These are phyloP conservation scores for human DNA, from an alignment of 2,113 vertebrate genomes.

Conservation along the genomic window DNA sequence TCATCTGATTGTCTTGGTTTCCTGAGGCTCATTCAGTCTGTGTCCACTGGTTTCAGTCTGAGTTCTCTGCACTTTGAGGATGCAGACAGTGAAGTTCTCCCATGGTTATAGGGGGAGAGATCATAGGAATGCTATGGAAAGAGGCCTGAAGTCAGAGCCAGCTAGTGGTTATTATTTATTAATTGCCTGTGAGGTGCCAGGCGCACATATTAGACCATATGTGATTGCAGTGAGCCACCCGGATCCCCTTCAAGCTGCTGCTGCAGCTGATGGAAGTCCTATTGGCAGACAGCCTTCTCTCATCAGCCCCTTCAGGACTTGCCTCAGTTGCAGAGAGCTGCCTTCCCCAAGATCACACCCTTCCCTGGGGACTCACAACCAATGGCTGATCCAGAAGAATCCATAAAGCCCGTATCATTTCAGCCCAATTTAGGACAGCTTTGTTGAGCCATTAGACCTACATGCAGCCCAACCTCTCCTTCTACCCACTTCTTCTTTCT, in stretches of 20 bases:
- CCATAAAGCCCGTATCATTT: background rate
- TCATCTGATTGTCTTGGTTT: background rate
- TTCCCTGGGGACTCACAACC: background rate
- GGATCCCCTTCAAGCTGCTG: background rate
- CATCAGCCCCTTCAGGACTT: background rate
- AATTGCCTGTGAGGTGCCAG: background rate
- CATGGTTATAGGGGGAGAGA: background rate
- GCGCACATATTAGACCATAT: background rate
- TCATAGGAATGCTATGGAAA: background rate
- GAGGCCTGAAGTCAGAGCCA: background rate
- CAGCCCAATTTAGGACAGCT: background rate
- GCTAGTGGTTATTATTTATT: background rate
- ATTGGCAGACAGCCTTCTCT: background rate
- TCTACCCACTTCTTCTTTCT: background rate
- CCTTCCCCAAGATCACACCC: background rate
- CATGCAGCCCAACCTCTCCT: background rate
- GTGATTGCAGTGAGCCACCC: background rate
- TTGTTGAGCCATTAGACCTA: too few species aligned
- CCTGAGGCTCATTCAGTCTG: background rate
- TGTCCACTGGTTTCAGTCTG: background rate
- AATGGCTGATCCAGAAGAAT: background rate
- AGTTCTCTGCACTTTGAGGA: background rate
- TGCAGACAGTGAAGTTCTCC: background rate
- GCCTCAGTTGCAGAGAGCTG: background rate
- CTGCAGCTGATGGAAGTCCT: background rate